Evolutionary conservation across 2,113 vertebrate genomes (phyloP).

Genomic region (Catharus fuscescens): DNA sequence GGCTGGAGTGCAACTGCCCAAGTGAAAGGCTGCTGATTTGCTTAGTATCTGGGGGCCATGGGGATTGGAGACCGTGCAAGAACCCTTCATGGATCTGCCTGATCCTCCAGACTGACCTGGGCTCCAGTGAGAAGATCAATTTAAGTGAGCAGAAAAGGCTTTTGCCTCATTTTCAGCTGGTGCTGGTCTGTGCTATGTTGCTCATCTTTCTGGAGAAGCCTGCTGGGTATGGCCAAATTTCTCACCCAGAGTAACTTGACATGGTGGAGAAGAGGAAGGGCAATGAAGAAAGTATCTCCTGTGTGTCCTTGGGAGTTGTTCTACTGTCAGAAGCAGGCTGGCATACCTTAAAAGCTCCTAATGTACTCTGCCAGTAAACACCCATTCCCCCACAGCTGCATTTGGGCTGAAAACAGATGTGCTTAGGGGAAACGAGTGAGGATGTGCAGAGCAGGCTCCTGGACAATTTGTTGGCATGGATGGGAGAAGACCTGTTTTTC

Average conservation of each 20-base stretch:
- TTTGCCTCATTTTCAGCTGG: background rate
- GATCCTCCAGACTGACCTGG: background rate
- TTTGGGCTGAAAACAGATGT: background rate
- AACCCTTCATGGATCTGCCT: background rate
- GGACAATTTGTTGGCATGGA: background rate
- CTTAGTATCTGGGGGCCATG: background rate
- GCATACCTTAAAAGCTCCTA: background rate
- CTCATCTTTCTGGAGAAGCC: background rate
- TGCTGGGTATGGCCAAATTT: background rate
- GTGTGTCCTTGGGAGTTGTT: background rate
- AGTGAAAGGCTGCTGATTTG: background rate
- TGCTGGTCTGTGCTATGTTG: fast-evolving
- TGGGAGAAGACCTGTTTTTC: background rate
- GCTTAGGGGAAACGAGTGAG: background rate
- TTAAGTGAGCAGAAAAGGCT: background rate
- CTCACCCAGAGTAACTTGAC: background rate
- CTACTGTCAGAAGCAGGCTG: background rate
- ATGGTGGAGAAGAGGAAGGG: background rate
- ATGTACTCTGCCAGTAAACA: fast-evolving
- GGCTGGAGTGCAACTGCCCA: background rate
- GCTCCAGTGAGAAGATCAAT: background rate
- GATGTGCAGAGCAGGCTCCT: background rate
- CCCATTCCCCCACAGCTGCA: background rate
- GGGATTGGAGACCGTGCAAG: background rate
- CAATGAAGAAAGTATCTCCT: background rate